Evolutionary conservation across 2,888 invertebrate genomes (phyloP).

Genomic region (Drosophila parthenogenetica): DNA sequence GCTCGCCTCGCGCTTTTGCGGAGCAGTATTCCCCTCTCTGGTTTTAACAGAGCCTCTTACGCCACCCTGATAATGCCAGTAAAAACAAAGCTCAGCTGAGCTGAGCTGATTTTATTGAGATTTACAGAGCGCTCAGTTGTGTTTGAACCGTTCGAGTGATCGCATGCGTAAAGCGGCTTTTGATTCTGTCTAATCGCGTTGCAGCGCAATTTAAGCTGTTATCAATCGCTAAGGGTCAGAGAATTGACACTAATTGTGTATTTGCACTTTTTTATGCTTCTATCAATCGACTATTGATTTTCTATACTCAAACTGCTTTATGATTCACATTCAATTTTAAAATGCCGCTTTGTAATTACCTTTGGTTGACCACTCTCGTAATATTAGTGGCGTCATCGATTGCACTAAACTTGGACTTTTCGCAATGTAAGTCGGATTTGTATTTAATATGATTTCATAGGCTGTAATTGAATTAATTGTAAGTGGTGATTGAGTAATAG

Average conservation of each 20-base stretch:
- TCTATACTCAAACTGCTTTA: constrained; percentile 8
- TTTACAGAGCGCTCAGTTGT: constrained; percentile 49
- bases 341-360: constrained; percentile 45
- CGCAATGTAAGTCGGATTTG: constrained; percentile 54
- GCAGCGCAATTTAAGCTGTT: constrained; percentile 50
- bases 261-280: constrained; percentile 11
- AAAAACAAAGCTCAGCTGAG: constrained; percentile 33
- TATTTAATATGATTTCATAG: constrained; percentile 19
- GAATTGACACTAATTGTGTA: constrained; percentile 43
- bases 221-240: constrained; percentile 43
- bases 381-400: constrained; percentile 26
- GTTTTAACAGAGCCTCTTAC: constrained; percentile 22
- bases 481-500: too few relatives aligned
- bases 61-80: constrained; percentile 51
- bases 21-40: constrained; percentile 8
- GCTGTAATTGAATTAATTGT: constrained; percentile 5
- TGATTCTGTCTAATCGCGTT: constrained; percentile 2
- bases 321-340: constrained; percentile 37
- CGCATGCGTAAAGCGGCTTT: constrained; percentile 23
- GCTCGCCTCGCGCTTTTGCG: constrained; percentile 11
- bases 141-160: constrained; percentile 36
- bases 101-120: constrained; percentile 26
- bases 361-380: constrained; percentile 41
- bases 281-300: constrained; percentile 32
- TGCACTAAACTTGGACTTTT: constrained; percentile 30